Conservation (phyloP, 2,113 vertebrate species). For the Gymnarchus niloticus region DNA sequence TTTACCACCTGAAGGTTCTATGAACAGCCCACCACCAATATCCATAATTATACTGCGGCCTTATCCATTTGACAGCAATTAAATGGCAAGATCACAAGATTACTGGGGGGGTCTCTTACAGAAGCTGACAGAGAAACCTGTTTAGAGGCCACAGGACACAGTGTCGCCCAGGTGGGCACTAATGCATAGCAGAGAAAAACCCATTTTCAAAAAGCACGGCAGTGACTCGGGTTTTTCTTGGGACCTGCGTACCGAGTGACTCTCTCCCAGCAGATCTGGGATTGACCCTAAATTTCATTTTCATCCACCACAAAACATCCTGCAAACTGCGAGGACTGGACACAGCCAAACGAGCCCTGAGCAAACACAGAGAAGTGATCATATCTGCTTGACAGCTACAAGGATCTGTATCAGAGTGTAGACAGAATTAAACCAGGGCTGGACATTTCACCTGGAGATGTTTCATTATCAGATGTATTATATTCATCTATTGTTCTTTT, state of each 20-base stretch:
- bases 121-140: not conserved
- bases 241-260: no score
- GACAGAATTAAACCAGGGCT: not conserved
- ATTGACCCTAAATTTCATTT: not conserved
- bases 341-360: not conserved
- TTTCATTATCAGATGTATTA: not conserved
- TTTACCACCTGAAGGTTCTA: not conserved
- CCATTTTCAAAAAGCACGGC: not conserved
- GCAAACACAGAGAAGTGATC: no score
- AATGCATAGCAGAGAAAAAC: not conserved
- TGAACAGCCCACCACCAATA: not conserved
- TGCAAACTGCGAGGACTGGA: not conserved
- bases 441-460: not conserved
- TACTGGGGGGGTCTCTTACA: not conserved
- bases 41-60: slow-evolving; percentile 10
- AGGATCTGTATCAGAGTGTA: not conserved
- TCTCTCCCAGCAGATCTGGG: no score
- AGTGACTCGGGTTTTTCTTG: not conserved
- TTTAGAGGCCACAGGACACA: not conserved
- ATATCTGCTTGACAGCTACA: not conserved
- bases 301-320: not conserved
- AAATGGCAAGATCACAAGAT: not conserved
- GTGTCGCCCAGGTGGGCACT: not conserved
- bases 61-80: slow-evolving; percentile 7
- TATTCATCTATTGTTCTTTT: not conserved